phyloP scores from a whole-genome alignment of 2,888 invertebrate genomes.

The Hydroisotoma schaefferi region DNA sequence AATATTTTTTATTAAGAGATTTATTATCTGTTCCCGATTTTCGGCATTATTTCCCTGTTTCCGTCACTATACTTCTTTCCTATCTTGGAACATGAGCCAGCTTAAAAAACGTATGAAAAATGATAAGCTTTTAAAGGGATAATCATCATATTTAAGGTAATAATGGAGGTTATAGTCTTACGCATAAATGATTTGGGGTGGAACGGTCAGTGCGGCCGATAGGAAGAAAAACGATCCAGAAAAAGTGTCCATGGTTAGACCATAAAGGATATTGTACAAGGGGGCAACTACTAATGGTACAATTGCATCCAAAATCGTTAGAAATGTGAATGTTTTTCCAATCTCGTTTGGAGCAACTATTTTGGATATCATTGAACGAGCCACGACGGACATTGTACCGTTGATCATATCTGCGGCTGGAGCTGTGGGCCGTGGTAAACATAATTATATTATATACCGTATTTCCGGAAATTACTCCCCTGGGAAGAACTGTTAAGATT shows the following conservation, averaged over 20 bases:
- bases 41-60: too few species aligned
- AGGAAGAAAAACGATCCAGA: constrained; percentile 40
- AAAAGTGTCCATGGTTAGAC: constrained; percentile 23
- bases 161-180: too few species aligned
- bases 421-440: constrained; percentile 15
- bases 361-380: constrained; percentile 39
- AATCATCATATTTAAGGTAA: too few species aligned
- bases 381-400: constrained; percentile 37
- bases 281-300: constrained; percentile 36
- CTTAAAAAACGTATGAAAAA: too few species aligned
- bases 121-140: too few species aligned
- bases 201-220: constrained; percentile 37
- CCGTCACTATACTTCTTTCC: too few species aligned
- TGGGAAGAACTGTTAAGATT: too few species aligned
- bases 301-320: constrained; percentile 29
- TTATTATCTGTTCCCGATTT: too few species aligned
- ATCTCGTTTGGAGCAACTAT: constrained; percentile 24
- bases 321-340: constrained; percentile 36
- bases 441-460: background rate
- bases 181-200: constrained; percentile 35
- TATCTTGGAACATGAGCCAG: too few species aligned
- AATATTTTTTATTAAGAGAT: too few species aligned
- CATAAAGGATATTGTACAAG: constrained; percentile 34
- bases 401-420: constrained; percentile 39
- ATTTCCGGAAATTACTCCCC: too few species aligned